Conservation (phyloP, 2,797 vertebrate genomes). For the Cetoscarus ocellatus region DNA sequence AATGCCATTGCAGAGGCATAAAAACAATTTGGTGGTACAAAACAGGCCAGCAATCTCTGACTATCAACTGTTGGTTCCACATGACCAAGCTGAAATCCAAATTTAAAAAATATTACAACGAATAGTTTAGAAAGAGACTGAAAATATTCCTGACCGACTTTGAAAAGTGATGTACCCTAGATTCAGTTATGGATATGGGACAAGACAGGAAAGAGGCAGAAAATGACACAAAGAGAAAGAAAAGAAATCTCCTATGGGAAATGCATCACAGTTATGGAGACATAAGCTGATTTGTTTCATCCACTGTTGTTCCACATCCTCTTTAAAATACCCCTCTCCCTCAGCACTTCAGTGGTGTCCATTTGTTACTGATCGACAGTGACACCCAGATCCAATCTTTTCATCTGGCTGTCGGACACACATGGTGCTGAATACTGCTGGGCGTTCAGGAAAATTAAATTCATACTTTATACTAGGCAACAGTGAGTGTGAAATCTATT, state of each 20-base stretch:
- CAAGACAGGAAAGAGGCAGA: conserved; percentile 24
- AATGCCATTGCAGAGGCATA: too few species aligned
- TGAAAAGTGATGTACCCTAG: conserved; percentile 40
- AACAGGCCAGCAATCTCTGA: too few species aligned
- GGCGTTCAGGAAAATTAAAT: conserved; percentile 1
- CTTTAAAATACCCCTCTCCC: conserved; percentile 7
- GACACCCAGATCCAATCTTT: conserved; percentile 38
- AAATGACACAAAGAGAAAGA: conserved; percentile 29
- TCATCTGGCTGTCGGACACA: conserved; percentile 9
- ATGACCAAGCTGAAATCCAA: not conserved
- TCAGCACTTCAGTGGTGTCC: conserved; percentile 36
- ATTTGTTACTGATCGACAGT: conserved; percentile 45
- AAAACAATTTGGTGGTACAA: too few species aligned
- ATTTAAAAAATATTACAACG: not conserved
- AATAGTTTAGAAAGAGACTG: not conserved
- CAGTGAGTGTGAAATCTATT: conserved; percentile 6
- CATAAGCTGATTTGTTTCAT: conserved; percentile 57
- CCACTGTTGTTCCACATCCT: conserved; percentile 38
- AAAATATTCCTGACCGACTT: not conserved
- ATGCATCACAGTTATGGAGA: conserved; percentile 39
- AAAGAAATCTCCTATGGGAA: conserved; percentile 35
- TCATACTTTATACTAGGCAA: not conserved
- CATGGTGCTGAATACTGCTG: not conserved
- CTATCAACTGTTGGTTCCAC: too few species aligned
- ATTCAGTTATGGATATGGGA: conserved; percentile 40